phyloP scores from a whole-genome alignment of 1,140 invertebrate species.

The Bombus turneri region DNA sequence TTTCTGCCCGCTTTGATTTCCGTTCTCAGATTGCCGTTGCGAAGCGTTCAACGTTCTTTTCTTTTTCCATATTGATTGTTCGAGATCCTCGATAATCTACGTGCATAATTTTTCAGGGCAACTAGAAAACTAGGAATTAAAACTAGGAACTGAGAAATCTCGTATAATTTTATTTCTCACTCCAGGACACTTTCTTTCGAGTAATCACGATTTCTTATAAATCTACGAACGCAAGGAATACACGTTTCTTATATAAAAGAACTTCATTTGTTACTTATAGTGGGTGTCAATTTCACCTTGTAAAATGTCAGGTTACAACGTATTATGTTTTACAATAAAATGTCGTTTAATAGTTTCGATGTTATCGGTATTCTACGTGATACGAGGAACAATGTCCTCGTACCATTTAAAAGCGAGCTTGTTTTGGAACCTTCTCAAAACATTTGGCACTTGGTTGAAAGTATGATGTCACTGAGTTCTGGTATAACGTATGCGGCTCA shows the following conservation, averaged over 20 bases:
- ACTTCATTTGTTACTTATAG: too few species aligned
- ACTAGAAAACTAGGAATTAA: too few species aligned
- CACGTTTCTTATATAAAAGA: neutral
- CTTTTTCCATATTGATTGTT: neutral
- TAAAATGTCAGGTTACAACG: neutral
- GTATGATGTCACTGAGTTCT: conserved; percentile 50
- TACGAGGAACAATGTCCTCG: conserved; percentile 52
- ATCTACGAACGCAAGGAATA: neutral
- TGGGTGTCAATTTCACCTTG: too few species aligned
- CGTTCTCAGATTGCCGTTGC: conserved; percentile 42
- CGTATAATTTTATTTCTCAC: neutral
- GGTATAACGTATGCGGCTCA: conserved; percentile 10
- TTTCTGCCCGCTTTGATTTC: conserved; percentile 44
- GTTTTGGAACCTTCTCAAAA: conserved; percentile 59
- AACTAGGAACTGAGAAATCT: neutral
- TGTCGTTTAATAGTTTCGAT: neutral
- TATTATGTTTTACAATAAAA: neutral
- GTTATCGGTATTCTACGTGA: neutral
- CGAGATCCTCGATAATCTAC: neutral
- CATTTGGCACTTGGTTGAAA: conserved; percentile 51
- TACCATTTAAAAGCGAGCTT: conserved; percentile 48
- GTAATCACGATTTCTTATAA: neutral
- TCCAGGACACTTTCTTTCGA: conserved; percentile 6
- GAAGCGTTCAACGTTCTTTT: conserved; percentile 2
- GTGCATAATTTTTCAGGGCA: neutral